Evolutionary conservation across 2,113 vertebrate species (phyloP), one percentile per base, ranked within the genome.

Genomic region (Guaruba guarouba): DNA sequence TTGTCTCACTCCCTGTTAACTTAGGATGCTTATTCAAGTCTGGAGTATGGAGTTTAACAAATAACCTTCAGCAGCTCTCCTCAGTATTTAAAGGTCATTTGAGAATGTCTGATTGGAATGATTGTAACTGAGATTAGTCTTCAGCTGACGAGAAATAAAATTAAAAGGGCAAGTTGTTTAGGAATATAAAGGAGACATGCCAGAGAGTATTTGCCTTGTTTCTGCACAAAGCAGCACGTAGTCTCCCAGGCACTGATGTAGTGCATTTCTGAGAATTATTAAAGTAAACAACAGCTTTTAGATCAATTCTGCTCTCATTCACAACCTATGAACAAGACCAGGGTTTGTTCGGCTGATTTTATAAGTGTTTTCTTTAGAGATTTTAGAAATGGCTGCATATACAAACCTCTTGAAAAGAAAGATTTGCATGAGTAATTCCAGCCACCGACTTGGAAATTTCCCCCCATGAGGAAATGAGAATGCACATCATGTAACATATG

Each of bases 31-130:
- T 73, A 67, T 79, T 90, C 64, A 80, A 63, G 61, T 93, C 75
- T 67, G 51, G 55, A 75, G 27, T 67, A 82, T 37, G 19, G 37
- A 85, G 20, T 31, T 70, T 85, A 87, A 91, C 10, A 85, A 91
- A 89, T 31, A 91, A 33, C 63, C 71, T 57, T 84, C 41, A 79
- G 62, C 52, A 79, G 35, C 7, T 88, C 31, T 95, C 33, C 61
- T 82, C 64, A 78, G 64, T 43, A 75, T 80, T 92, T 95, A 95
- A 96, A 92, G 88, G 82, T 93, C 82, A 88, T 73, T 86, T 86
- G 52, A 84, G 82, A 96, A 68, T 54, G 48, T 75, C 88, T 81
- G 76, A 92, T 64, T 90, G 69, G 62, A 92, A 93, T 74, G 64
- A 78, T 13, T 95, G 59, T 86, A 90, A 81, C 88, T 61, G 73